phyloP scores from a whole-genome alignment of 2,797 vertebrate species.

The Erethizon dorsatum region DNA sequence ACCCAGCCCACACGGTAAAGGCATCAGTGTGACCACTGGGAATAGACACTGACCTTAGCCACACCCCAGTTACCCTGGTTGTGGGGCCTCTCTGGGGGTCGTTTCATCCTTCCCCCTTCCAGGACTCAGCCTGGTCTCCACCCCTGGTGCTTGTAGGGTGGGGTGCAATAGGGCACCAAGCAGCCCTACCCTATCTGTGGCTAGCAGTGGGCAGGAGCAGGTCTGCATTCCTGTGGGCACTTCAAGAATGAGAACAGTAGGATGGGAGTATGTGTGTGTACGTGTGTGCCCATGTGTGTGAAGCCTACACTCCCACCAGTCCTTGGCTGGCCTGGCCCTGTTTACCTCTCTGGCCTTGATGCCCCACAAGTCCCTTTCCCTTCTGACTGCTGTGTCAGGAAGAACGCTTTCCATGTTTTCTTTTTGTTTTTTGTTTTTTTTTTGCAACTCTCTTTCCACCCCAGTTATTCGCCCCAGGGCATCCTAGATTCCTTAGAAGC shows the following conservation, averaged over 20 bases:
- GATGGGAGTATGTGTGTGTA: no score
- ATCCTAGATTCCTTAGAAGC: not conserved
- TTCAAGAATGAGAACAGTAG: not conserved
- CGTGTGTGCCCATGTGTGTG: not conserved
- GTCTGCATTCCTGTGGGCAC: not conserved
- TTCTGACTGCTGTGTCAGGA: not conserved
- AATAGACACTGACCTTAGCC: not conserved
- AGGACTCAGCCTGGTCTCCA: not conserved
- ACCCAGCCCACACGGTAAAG: constrained; percentile 94
- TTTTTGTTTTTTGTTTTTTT: not conserved
- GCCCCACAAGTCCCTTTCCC: not conserved
- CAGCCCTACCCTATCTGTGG: not conserved
- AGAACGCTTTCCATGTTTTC: not conserved
- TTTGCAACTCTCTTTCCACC: not conserved
- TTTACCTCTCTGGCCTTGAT: not conserved
- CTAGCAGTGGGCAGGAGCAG: not conserved
- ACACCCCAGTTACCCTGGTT: not conserved
- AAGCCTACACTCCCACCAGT: not conserved
- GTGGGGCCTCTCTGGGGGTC: not conserved
- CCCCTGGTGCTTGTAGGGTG: not conserved
- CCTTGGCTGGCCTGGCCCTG: not conserved
- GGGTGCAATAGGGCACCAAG: not conserved
- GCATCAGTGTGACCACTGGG: not conserved
- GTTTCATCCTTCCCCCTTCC: not conserved
- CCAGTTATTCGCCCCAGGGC: not conserved